Evolutionary conservation across 2,888 invertebrate genomes (phyloP).

Genomic region (Sphecodes monilicornis): DNA sequence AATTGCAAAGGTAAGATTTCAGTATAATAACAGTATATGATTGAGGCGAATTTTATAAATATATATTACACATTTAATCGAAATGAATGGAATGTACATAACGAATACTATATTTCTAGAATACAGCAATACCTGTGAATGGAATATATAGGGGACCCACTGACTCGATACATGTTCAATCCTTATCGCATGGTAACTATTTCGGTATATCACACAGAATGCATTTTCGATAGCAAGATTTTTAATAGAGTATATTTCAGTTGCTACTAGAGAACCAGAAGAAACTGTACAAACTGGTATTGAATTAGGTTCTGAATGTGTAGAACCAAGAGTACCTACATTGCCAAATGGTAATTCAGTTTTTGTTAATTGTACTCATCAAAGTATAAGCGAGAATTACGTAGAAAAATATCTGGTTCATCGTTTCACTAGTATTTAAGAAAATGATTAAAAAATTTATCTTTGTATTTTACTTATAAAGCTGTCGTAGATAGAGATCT

Average conservation of each 20-base stretch:
- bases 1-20: slow-evolving; percentile 94
- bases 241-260: slow-evolving; percentile 46
- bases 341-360: slow-evolving; percentile 76
- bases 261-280: slow-evolving; percentile 79
- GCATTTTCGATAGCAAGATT: not conserved
- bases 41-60: not conserved
- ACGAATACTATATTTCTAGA: slow-evolving; percentile 85
- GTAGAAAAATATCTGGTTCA: not conserved
- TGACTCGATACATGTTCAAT: slow-evolving; percentile 67
- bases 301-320: slow-evolving; percentile 88
- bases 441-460: slow-evolving; percentile 1
- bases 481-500: slow-evolving; percentile 86
- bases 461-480: slow-evolving; percentile 20
- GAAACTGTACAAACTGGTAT: slow-evolving; percentile 86
- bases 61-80: not conserved
- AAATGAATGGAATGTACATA: not conserved
- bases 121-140: slow-evolving; percentile 96
- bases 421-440: not conserved
- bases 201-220: not conserved
- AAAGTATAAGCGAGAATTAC: not conserved
- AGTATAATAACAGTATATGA: not conserved
- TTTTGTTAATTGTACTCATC: slow-evolving; percentile 46
- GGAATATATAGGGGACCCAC: slow-evolving; percentile 92
- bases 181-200: slow-evolving; percentile 78
- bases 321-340: slow-evolving; percentile 84